Evolutionary conservation across 37 sponge, comb jelly and placozoan genomes (phyloP).

Genomic region (Eunapius fragilis): DNA sequence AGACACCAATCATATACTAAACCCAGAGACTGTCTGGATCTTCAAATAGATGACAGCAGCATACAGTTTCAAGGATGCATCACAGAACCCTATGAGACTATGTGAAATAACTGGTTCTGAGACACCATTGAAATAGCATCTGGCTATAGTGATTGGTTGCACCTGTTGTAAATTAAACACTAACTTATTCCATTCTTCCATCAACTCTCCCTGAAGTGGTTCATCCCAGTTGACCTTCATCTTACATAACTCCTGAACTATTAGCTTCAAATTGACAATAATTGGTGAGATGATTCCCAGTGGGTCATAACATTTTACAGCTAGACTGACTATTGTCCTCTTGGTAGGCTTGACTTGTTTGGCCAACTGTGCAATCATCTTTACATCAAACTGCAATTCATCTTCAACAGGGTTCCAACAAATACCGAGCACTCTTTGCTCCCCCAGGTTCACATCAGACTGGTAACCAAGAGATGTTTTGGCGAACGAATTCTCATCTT

Average conservation of each 20-base stretch:
- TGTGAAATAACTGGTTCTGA: not conserved
- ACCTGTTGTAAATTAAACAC: not conserved
- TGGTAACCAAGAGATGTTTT: too few relatives aligned
- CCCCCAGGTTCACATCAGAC: not conserved
- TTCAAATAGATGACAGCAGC: not conserved
- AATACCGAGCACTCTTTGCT: constrained; percentile 22
- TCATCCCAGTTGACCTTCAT: constrained; percentile 23
- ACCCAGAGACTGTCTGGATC: not conserved
- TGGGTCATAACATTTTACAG: constrained; percentile 29
- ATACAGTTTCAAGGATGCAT: not conserved
- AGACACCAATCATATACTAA: not conserved
- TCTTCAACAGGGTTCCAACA: constrained; percentile 16
- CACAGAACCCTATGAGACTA: constrained; percentile 14
- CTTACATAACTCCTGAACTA: constrained; percentile 23
- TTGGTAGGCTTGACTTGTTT: not conserved
- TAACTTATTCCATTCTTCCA: constrained; percentile 13
- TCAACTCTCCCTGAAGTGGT: not conserved
- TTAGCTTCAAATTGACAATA: constrained; percentile 15
- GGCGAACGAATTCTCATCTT: not conserved
- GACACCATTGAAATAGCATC: not conserved
- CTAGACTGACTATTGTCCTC: constrained; percentile 28
- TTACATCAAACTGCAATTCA: not conserved
- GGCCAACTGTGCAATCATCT: not conserved
- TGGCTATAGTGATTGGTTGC: not conserved
- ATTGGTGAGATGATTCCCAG: constrained; percentile 42